Conservation (phyloP, 2,888 invertebrate species). For the Itoplectis maculator region DNA sequence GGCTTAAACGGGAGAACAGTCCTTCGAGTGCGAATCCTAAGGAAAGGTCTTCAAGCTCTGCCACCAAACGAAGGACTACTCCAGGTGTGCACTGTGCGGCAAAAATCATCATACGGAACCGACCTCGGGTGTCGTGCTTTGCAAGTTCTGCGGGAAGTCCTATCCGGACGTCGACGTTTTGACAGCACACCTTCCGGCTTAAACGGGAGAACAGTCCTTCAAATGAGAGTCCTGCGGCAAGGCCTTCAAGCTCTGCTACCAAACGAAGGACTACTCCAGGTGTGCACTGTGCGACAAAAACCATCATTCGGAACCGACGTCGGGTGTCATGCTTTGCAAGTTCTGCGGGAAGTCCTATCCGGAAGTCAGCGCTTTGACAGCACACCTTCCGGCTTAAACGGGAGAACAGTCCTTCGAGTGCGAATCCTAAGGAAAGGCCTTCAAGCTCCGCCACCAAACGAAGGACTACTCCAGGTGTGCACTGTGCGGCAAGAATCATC, state of each 20-base stretch:
- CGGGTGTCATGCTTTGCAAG: too few species aligned
- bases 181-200: constrained; percentile 94
- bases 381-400: too few species aligned
- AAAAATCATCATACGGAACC: constrained; percentile 89
- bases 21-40: constrained; percentile 97
- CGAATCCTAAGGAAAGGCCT: too few species aligned
- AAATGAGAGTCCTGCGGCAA: constrained; percentile 98
- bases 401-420: too few species aligned
- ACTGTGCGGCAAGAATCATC: too few species aligned
- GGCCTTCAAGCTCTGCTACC: constrained; percentile 95
- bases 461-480: too few species aligned
- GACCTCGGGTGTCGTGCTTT: constrained; percentile 91
- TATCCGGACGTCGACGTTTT: constrained; percentile 95
- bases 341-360: too few species aligned
- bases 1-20: constrained; percentile 95
- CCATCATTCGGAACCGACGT: too few species aligned
- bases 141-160: constrained; percentile 97
- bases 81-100: constrained; percentile 94
- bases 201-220: constrained; percentile 95
- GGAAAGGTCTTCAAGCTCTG: constrained; percentile 96
- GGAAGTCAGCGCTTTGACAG: too few species aligned
- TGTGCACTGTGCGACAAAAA: constrained; percentile 96
- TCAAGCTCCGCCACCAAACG: too few species aligned
- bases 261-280: constrained; percentile 97
- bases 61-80: constrained; percentile 98